A percentile compares a stretch with the other conserved stretches of the same genome.
These are phyloP conservation scores for Taenioides sp. DNA, from an alignment of 2,797 vertebrate species.

Conservation along the genomic window DNA sequence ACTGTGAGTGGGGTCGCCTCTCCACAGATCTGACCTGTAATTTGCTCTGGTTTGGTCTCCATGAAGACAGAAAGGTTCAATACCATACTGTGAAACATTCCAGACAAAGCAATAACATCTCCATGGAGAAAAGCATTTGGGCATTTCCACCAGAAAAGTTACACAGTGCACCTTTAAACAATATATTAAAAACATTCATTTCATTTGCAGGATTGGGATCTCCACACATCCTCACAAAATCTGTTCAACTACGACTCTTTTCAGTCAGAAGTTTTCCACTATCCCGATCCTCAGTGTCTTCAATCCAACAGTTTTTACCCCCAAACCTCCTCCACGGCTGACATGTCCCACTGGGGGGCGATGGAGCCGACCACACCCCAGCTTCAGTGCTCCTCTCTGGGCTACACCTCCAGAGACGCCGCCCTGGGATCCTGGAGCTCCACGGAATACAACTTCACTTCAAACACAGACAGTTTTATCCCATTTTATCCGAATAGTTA, in stretches of 20 bases:
- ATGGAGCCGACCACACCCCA: conserved; percentile 2
- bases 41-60: too few species aligned
- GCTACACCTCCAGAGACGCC: conserved; percentile 6
- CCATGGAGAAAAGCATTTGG: too few species aligned
- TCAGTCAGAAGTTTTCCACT: conserved; percentile 6
- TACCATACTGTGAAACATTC: too few species aligned
- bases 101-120: too few species aligned
- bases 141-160: too few species aligned
- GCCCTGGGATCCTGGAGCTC: conserved; percentile 32
- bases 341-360: conserved; percentile 26
- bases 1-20: too few species aligned
- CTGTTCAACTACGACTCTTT: conserved; percentile 12
- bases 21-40: too few species aligned
- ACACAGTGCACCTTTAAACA: too few species aligned
- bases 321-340: neutral
- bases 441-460: conserved; percentile 17
- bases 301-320: neutral
- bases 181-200: neutral
- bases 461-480: conserved; percentile 16
- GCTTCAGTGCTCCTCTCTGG: conserved; percentile 9
- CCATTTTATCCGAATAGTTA: conserved; percentile 28
- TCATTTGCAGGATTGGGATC: conserved; percentile 14
- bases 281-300: neutral
- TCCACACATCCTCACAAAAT: conserved; percentile 9
- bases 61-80: too few species aligned